phyloP scores from a whole-genome alignment of 2,888 invertebrate genomes.

The Electrophaes corylata region DNA sequence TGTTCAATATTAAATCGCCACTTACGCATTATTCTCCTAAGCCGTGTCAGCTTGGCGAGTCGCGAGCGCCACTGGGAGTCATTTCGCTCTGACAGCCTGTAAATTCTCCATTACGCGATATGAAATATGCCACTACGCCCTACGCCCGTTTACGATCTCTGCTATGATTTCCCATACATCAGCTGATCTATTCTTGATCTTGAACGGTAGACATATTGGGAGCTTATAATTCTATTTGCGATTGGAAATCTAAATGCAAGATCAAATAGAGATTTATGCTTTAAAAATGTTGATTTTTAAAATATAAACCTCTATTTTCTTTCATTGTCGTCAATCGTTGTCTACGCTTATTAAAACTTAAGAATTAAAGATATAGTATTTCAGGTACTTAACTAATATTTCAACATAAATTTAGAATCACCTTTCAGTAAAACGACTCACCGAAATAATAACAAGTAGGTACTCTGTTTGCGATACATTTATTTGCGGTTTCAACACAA shows the following conservation, averaged over 20 bases:
- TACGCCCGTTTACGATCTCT: slow-evolving; percentile 62
- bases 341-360: neutral
- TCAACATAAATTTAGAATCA: slow-evolving; percentile 52
- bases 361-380: neutral
- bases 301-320: too few relatives aligned
- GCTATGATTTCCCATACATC: slow-evolving; percentile 63
- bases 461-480: slow-evolving; percentile 68
- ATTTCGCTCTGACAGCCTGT: slow-evolving; percentile 82
- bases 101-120: slow-evolving; percentile 84
- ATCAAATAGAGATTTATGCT: too few relatives aligned
- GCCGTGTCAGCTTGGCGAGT: slow-evolving; percentile 42
- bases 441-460: slow-evolving; percentile 62
- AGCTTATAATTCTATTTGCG: slow-evolving; percentile 14
- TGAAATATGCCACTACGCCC: slow-evolving; percentile 78
- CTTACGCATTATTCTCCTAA: slow-evolving; percentile 50
- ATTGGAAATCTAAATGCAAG: too few relatives aligned
- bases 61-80: slow-evolving; percentile 79
- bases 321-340: too few relatives aligned
- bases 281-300: too few relatives aligned
- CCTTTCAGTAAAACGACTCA: slow-evolving; percentile 59
- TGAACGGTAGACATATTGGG: slow-evolving; percentile 16
- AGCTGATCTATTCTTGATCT: slow-evolving; percentile 42
- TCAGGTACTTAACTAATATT: slow-evolving; percentile 35
- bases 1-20: slow-evolving; percentile 33
- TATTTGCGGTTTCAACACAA: slow-evolving; percentile 75